Percentiles rank a stretch among this genome's conserved stretches.
Conservation (phyloP, 2,888 invertebrate genomes). For the Pyrrhia umbra region DNA sequence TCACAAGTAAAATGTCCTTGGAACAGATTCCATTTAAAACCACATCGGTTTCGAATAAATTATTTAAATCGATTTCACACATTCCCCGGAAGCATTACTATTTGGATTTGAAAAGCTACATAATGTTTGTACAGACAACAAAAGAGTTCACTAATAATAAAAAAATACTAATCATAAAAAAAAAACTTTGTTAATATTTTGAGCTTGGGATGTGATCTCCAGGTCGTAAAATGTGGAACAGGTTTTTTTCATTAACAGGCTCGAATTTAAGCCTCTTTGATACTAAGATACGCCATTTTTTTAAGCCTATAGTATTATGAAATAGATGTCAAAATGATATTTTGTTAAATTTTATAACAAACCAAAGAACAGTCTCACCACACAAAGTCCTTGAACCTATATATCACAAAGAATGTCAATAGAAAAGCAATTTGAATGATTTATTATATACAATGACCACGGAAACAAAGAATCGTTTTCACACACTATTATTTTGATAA, state of each 20-base stretch:
- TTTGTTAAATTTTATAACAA: too few species aligned
- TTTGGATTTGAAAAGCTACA: not conserved
- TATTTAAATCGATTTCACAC: not conserved
- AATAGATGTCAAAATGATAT: too few species aligned
- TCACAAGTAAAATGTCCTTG: not conserved
- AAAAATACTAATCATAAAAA: too few species aligned
- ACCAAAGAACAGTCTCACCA: too few species aligned
- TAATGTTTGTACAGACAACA: not conserved
- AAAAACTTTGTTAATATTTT: too few species aligned
- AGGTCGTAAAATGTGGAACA: too few species aligned
- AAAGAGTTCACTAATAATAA: not conserved
- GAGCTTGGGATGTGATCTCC: too few species aligned
- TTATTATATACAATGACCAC: not conserved
- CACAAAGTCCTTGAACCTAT: not conserved
- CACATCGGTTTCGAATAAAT: not conserved
- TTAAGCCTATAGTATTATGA: too few species aligned
- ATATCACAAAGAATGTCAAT: not conserved
- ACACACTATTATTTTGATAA: not conserved
- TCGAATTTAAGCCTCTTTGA: too few species aligned
- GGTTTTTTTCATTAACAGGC: too few species aligned
- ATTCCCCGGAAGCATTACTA: not conserved
- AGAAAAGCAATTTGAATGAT: not conserved
- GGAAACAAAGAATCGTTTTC: not conserved
- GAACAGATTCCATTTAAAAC: not conserved
- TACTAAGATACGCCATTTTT: too few species aligned